phyloP scores from a whole-genome alignment of 30 jellyfish, hydroid and myxozoan genomes.

The Turritopsis rubra region DNA sequence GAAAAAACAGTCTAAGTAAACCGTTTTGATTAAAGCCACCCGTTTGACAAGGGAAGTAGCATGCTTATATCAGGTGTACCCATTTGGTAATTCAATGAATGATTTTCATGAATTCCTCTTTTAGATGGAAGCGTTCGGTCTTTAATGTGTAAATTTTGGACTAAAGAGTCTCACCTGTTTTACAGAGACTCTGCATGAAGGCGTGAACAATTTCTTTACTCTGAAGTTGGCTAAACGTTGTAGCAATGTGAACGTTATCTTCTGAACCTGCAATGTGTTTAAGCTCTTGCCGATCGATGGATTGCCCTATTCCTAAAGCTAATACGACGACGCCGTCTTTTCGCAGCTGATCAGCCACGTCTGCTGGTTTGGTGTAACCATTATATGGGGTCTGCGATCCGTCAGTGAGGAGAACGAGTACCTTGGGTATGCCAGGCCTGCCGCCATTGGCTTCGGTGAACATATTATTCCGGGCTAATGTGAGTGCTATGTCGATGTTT shows the following conservation, averaged over 20 bases:
- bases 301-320: constrained; percentile 52
- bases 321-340: constrained; percentile 30
- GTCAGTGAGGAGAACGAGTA: constrained; percentile 49
- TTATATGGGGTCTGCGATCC: constrained; percentile 50
- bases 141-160: no score
- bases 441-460: constrained; percentile 32
- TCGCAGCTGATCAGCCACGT: constrained; percentile 36
- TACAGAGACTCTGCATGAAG: constrained; percentile 31
- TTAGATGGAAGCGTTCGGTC: no score
- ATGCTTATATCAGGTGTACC: no score
- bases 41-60: no score
- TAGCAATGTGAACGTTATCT: not conserved
- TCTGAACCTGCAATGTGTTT: constrained; percentile 35
- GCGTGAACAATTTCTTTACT: not conserved
- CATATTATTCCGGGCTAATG: constrained; percentile 35
- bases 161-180: constrained; percentile 32
- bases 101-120: no score
- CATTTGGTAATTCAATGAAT: no score
- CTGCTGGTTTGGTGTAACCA: constrained; percentile 50
- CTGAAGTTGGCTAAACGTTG: constrained; percentile 14
- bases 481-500: constrained; percentile 49
- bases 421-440: constrained; percentile 33
- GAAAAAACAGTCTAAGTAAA: no score
- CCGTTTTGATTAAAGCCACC: no score
- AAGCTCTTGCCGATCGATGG: constrained; percentile 36